Percentiles rank a stretch among this genome's conserved stretches.
These are phyloP conservation scores for Bellardia pandia DNA, from an alignment of 2,888 invertebrate species.

Conservation along the genomic window DNA sequence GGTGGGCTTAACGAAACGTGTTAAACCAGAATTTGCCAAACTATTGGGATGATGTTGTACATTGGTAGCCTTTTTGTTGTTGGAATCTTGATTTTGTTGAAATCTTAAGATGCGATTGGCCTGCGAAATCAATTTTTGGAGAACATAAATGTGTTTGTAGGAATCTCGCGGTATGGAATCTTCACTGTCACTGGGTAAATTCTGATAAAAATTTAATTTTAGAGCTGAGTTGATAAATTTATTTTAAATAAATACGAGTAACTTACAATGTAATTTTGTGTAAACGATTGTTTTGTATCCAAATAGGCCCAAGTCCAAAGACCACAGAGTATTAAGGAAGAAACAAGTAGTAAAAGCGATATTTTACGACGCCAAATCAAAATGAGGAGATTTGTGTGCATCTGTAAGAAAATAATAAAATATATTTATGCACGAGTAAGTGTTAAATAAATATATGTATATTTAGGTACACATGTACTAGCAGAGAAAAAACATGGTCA, in stretches of 20 bases:
- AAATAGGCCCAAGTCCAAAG: constrained; percentile 84
- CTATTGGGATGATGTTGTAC: constrained; percentile 56
- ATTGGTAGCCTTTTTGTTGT: constrained; percentile 46
- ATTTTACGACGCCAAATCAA: constrained; percentile 83
- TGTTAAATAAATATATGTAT: too few relatives aligned
- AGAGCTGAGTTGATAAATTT: not conserved
- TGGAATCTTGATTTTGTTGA: constrained; percentile 74
- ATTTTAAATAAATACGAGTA: not conserved
- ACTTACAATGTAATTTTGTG: constrained; percentile 69
- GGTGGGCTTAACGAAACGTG: constrained; percentile 80
- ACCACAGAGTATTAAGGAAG: constrained; percentile 80
- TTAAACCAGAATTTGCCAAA: constrained; percentile 75
- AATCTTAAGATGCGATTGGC: constrained; percentile 83
- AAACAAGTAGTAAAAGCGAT: constrained; percentile 80
- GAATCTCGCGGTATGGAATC: constrained; percentile 68
- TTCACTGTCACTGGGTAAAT: constrained; percentile 48
- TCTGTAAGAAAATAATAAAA: constrained; percentile 76
- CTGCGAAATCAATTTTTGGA: constrained; percentile 83
- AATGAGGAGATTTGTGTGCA: constrained; percentile 83
- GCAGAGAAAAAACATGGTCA: too few relatives aligned
- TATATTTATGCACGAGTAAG: not conserved
- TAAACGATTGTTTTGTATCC: constrained; percentile 76
- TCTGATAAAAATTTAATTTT: constrained; percentile 4
- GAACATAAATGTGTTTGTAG: constrained; percentile 81
- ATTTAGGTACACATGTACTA: too few relatives aligned